phyloP scores from a whole-genome alignment of 2,888 invertebrate genomes.

The Scrobipalpa costella region DNA sequence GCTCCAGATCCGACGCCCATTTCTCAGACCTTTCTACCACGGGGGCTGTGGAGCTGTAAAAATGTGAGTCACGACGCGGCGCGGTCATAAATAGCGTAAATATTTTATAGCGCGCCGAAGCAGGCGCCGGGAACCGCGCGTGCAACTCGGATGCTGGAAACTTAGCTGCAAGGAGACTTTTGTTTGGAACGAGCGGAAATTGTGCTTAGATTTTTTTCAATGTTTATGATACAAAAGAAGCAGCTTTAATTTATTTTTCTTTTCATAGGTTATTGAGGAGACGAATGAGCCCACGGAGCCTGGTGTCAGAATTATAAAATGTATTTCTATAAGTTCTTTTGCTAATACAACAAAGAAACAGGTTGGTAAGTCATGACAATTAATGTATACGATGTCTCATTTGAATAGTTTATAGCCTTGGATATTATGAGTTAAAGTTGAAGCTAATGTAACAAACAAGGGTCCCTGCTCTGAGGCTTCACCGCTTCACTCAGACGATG shows the following conservation, averaged over 20 bases:
- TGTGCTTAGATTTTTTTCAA: neutral
- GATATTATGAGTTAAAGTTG: neutral
- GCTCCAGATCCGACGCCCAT: neutral
- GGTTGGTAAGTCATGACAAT: too few relatives aligned
- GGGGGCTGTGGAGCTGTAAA: constrained; percentile 3
- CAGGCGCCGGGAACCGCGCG: neutral
- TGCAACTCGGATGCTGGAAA: neutral
- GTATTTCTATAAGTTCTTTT: too few relatives aligned
- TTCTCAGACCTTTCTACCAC: neutral
- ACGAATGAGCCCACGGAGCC: too few relatives aligned
- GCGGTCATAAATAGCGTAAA: constrained; percentile 27
- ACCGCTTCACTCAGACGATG: neutral
- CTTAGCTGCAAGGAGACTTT: neutral
- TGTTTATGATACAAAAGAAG: neutral
- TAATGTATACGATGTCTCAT: too few relatives aligned
- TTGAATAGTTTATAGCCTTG: too few relatives aligned
- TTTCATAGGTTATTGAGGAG: too few relatives aligned
- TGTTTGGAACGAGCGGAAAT: neutral
- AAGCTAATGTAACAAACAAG: neutral
- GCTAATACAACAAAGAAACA: too few relatives aligned
- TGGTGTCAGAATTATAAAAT: too few relatives aligned
- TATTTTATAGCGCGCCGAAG: constrained; percentile 24
- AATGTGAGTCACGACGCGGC: constrained; percentile 20
- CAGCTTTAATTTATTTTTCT: too few relatives aligned
- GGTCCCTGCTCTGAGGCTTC: neutral